Evolutionary conservation across 2,113 vertebrate species (phyloP).

Genomic region (Ceuthmochares aereus): DNA sequence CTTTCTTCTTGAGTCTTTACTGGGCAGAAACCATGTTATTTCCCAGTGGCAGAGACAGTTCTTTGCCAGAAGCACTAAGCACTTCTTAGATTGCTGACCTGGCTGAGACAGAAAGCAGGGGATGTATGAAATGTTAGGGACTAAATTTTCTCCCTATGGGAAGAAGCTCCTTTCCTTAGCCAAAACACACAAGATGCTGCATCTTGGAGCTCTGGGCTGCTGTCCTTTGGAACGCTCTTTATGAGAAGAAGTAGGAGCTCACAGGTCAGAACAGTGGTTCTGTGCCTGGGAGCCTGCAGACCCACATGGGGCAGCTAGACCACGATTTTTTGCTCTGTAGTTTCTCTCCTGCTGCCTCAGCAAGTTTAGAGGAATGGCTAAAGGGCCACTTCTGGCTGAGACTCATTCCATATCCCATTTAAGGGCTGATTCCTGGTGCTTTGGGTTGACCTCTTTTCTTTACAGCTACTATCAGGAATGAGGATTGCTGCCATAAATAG

Average conservation of each 20-base stretch:
- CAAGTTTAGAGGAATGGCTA: fast-evolving
- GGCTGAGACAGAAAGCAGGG: background rate
- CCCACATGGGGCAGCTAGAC: background rate
- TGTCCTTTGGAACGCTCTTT: background rate
- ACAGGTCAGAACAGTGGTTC: background rate
- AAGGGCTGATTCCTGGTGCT: background rate
- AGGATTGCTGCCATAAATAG: background rate
- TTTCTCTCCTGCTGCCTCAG: background rate
- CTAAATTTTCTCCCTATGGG: fast-evolving
- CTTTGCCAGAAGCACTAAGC: background rate
- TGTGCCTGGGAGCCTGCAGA: background rate
- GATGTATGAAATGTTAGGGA: background rate
- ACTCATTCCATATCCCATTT: background rate
- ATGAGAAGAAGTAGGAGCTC: background rate
- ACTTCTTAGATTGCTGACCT: background rate
- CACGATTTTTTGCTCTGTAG: background rate
- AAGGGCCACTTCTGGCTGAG: background rate
- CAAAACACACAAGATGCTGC: background rate
- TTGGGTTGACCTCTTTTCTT: background rate
- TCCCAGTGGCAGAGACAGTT: background rate
- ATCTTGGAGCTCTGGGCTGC: background rate
- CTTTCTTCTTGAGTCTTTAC: background rate
- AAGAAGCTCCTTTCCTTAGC: background rate
- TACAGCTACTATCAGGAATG: background rate
- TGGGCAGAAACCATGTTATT: background rate